Percentiles rank a stretch among this genome's conserved stretches.
Conservation (phyloP, 2,797 vertebrate species). For the Sarcophilus harrisii region DNA sequence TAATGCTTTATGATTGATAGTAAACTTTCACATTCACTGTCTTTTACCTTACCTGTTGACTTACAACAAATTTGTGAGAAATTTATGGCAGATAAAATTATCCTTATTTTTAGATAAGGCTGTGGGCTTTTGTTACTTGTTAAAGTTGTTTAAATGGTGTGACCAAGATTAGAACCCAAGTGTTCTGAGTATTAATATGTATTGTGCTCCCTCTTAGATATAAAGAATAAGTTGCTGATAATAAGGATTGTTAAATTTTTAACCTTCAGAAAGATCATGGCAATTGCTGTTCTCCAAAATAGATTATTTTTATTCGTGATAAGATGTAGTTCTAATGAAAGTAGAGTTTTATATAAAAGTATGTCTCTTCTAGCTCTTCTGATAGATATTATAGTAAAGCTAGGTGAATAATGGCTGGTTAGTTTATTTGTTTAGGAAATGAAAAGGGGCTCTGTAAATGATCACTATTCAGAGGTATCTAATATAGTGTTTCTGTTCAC, state of each 20-base stretch:
- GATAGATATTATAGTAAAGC: neutral
- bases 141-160: neutral
- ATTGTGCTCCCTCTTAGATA: neutral
- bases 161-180: neutral
- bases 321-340: neutral
- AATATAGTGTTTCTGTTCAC: neutral
- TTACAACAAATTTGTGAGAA: neutral
- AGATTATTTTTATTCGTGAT: neutral
- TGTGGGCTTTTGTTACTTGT: neutral
- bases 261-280: conserved; percentile 41
- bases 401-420: neutral
- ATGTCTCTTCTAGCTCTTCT: neutral
- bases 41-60: neutral
- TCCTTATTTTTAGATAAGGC: no score
- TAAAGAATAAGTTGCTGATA: conserved; percentile 36
- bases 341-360: neutral
- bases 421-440: neutral
- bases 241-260: conserved; percentile 36
- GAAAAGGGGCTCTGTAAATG: neutral
- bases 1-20: neutral
- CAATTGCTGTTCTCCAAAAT: conserved; percentile 19
- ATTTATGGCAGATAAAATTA: neutral
- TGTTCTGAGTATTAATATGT: neutral
- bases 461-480: neutral
- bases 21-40: neutral